Evolutionary conservation across 2,797 vertebrate species (phyloP).

Genomic region (Harpia harpyja): DNA sequence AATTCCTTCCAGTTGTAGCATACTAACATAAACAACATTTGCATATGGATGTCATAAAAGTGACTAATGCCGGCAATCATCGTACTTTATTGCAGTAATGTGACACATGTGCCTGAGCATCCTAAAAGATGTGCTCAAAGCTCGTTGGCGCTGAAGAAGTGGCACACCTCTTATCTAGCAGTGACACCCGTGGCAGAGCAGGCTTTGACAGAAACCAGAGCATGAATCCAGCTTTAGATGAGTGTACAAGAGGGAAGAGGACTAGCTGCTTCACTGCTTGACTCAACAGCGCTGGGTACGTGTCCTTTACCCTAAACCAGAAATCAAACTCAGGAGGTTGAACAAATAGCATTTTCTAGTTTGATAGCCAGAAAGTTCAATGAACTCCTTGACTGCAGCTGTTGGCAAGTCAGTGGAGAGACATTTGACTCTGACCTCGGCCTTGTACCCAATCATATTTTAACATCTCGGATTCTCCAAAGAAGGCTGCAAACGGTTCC

Average conservation of each 20-base stretch:
- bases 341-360: conserved; percentile 12
- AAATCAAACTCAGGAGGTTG: background rate
- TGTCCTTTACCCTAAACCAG: background rate
- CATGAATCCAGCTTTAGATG: background rate
- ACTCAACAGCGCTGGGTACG: background rate
- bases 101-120: conserved; percentile 52
- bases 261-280: background rate
- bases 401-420: background rate
- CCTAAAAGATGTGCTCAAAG: conserved; percentile 1
- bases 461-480: background rate
- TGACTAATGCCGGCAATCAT: conserved; percentile 50
- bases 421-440: background rate
- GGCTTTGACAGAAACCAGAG: background rate
- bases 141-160: background rate
- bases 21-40: conserved; percentile 52
- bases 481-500: background rate
- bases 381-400: background rate
- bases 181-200: background rate
- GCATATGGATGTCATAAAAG: conserved; percentile 65
- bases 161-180: background rate
- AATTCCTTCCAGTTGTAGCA: conserved; percentile 62
- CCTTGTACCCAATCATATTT: background rate
- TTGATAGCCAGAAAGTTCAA: background rate
- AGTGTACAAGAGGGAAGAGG: background rate
- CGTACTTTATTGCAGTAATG: conserved; percentile 20